Base-by-base conservation (phyloP, 2,888 invertebrate species). In the Teleiodes luculella region DNA sequence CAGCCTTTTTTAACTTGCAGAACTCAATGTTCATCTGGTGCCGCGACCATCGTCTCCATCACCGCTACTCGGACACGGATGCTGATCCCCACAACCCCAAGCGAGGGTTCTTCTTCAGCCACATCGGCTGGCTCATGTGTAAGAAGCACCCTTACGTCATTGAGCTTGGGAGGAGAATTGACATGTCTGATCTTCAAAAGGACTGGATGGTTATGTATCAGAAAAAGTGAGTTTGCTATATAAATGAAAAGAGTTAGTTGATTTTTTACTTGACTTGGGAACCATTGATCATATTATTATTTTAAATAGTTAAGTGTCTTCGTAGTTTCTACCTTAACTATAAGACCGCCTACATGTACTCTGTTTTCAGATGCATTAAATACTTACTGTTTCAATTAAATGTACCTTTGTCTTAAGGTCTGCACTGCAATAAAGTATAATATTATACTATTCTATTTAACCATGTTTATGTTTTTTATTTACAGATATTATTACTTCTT, bases 81-180 rank as follows among this genome's bases (percentile, higher is more conserved):
- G 95, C 91, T 0, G 96, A 96, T 74, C 96, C 96, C 0, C 95
- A 96, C 79, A 95, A 96, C 72, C 91, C 94, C 0, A 92, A 90
- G 43, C 86, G 95, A 43, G 97, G 97, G 0, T 96, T 97, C 86
- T 97, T 96, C 88, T 97, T 96, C 82, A 91, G 94, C 2, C 97
- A 97, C 76, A 92, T 97, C 52, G 97, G 97, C 4, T 97, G 97
- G 97, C 83, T 97, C 16, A 91, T 96, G 91, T 84, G 86, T 57
- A 92, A 90, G 61, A 96, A 96, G 74, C 96, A 97, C 72, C 96
- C 95, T 0, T 91, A 93, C 59, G 94, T 95, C 31, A 92, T 91
- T 30, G 86, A 90, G 55, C 92, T 94, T 63, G 95, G 92, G 28
- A 92, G 64, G 55, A 89, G 85, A 18, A 91, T 96, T 30, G 95